Conservation (phyloP, 2,888 invertebrate species). For the Caenorhabditis imperialis region DNA sequence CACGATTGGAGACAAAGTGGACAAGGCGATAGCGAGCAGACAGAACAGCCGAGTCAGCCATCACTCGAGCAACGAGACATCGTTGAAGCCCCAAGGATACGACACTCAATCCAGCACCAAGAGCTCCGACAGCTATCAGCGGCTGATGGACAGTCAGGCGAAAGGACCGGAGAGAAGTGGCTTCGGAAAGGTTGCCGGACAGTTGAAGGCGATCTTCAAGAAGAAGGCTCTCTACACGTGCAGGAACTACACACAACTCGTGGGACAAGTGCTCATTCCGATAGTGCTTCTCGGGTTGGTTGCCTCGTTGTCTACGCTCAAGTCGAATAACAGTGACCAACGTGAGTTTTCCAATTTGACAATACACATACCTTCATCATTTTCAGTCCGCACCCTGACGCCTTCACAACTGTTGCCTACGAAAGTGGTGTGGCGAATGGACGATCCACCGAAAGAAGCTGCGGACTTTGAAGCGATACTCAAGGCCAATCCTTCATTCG, state of each 20-base stretch:
- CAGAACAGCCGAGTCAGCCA: conserved; percentile 43
- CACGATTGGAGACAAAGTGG: conserved; percentile 48
- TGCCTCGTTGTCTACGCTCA: conserved; percentile 31
- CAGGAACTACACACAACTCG: conserved; percentile 53
- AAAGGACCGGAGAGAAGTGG: conserved; percentile 40
- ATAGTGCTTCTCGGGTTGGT: conserved; percentile 51
- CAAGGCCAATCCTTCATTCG: conserved; percentile 11
- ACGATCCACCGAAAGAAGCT: conserved; percentile 13
- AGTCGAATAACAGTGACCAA: conserved; percentile 44
- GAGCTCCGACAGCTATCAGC: conserved; percentile 46
- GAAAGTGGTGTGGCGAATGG: conserved; percentile 35
- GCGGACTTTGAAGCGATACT: conserved; percentile 12
- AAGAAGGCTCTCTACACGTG: conserved; percentile 47
- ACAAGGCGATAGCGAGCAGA: conserved; percentile 37
- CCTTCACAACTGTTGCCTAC: conserved; percentile 25
- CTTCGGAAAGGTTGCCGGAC: conserved; percentile 11
- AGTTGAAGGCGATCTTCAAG: conserved; percentile 45
- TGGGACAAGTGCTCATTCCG: conserved; percentile 57
- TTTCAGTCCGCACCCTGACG: conserved; percentile 22
- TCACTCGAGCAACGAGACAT: conserved; percentile 6
- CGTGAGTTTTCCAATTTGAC: too few species aligned
- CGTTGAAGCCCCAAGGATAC: conserved; percentile 33
- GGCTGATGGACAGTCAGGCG: conserved; percentile 53
- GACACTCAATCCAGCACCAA: conserved; percentile 52
- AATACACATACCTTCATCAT: too few species aligned